Conservation (phyloP, 2,113 vertebrate genomes). For the Vireo altiloquus region DNA sequence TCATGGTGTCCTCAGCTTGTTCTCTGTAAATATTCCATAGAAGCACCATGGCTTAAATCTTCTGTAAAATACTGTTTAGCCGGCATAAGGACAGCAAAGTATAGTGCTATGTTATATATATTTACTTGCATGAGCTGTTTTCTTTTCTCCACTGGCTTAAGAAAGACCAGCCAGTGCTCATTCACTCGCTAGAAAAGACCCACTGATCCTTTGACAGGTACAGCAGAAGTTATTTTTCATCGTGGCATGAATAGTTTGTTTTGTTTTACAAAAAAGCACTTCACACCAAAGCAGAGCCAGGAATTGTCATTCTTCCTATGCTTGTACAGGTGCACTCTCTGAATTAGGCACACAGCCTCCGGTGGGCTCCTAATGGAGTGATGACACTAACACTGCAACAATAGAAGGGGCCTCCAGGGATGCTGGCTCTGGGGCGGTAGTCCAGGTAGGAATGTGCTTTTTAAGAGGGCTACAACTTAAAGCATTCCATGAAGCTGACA, state of each 20-base stretch:
- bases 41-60: not conserved
- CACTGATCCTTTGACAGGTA: slow-evolving; percentile 57
- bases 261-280: slow-evolving; percentile 63
- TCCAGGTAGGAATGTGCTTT: slow-evolving; percentile 60
- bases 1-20: not conserved
- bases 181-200: slow-evolving; percentile 27
- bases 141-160: slow-evolving; percentile 16
- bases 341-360: slow-evolving; percentile 57
- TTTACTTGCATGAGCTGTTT: not conserved
- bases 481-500: slow-evolving; percentile 29
- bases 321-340: slow-evolving; percentile 75
- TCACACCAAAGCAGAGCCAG: slow-evolving; percentile 62
- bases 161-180: not conserved
- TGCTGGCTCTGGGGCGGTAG: not conserved
- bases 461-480: slow-evolving; percentile 30
- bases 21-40: not conserved
- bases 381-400: slow-evolving; percentile 71
- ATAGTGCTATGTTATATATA: not conserved
- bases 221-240: slow-evolving; percentile 61
- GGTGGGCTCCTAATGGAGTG: slow-evolving; percentile 65
- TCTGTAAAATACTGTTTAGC: not conserved
- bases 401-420: slow-evolving; percentile 61
- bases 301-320: slow-evolving; percentile 71
- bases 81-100: not conserved
- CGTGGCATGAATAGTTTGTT: slow-evolving; percentile 61